Evolutionary conservation across 2,888 invertebrate species (phyloP), one percentile per base, ranked within the genome.

Genomic region (Dicranocentrus wangi): DNA sequence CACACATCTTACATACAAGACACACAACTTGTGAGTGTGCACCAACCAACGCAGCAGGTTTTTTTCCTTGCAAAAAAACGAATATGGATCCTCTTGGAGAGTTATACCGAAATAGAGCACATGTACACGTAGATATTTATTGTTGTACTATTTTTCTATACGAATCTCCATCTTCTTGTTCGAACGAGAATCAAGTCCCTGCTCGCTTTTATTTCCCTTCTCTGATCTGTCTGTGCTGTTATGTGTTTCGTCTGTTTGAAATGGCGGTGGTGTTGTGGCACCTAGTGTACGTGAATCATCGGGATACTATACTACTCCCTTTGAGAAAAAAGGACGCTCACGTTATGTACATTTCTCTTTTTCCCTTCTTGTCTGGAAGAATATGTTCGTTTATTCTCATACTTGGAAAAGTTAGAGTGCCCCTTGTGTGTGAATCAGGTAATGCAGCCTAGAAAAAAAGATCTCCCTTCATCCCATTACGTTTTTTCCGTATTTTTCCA

Each of bases 41-140:
- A 32, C 32, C 3, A 32, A 32, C 5, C n/a, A 43, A 79, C 65
- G 79, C 79, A 79, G 71, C 71, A 79, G 78, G 78, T 78, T 78
- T 77, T 70, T 32, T 32, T 32, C 10, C 32, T 32, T 10, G 5
- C 32, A 32, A n/a, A n/a, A n/a, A n/a, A n/a, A n/a, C n/a, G n/a
- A n/a, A n/a, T n/a, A n/a, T n/a, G n/a, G n/a, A n/a, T n/a, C n/a
- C n/a, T n/a, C n/a, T n/a, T n/a, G n/a, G n/a, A n/a, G n/a, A n/a
- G n/a, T n/a, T 32, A 32, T 32, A 32, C 10, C 32, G 3, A 32
- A 7, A 32, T 10, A 32, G 10, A 10, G 32, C 10, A 32, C 32
- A 32, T 10, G 32, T 32, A 32, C n/a, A n/a, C 32, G 47, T 42
- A 58, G 58, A 70, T 58, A 70, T 42, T 70, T 63, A 53, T 63